Base-by-base conservation (phyloP, 1,140 invertebrate species). In the Apis mellifera region DNA sequence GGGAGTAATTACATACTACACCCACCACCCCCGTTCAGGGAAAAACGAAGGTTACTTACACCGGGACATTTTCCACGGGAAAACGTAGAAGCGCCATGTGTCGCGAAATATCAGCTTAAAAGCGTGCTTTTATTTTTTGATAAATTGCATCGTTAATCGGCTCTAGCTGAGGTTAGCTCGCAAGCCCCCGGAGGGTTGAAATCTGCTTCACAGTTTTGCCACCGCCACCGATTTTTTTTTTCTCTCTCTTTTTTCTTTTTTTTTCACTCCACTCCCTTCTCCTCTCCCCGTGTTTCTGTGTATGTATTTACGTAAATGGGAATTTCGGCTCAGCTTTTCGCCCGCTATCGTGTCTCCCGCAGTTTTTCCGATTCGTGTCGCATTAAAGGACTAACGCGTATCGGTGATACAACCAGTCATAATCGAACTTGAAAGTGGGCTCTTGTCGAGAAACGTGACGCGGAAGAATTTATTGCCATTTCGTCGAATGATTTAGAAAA, bases 51-150 rank as follows among this genome's bases (percentile, higher is more conserved):
- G 83, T 77, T 82, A 81, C 78, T 87, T 79, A 69, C 71, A 52
- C 9, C 55, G 76, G 81, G 70, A 89, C 78, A 88, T 86, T 89
- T 88, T 83, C 78, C 77, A 62, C 60, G 7, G 80, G 26, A 60
- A n/a, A 74, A 77, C 78, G 19, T 19, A 9, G 26, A 82, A 71
- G 80, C 82, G 79, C 87, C 87, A 89, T 86, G 87, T 90, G 87
- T 90, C 85, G 87, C 85, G 82, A 90, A 90, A 91, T 91, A 91
- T 91, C 87, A 87, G 90, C 90, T 90, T 92, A 88, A 91, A 90
- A 90, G 89, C 78, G 83, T 86, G 89, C 89, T 90, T 91, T 91
- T 91, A 91, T 91, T 92, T 90, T 91, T 91, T 91, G 90, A 92
- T 90, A 91, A 90, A 92, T 92, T 85, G 87, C 86, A 78, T 76